phyloP scores from a whole-genome alignment of 2,113 vertebrate species.

The Chionomys nivalis region DNA sequence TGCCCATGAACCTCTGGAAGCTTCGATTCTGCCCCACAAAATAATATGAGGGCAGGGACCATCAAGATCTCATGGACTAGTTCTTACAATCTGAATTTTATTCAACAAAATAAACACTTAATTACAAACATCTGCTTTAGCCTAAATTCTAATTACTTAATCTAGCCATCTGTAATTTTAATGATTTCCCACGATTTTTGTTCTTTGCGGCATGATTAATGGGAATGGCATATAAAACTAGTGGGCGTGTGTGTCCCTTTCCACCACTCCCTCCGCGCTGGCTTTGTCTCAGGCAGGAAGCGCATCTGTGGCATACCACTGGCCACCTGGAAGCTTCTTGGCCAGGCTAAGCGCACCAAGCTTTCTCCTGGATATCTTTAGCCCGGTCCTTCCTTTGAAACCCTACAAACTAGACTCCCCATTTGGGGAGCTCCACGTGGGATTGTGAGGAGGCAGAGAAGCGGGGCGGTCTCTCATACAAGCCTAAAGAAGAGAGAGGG shows the following conservation, averaged over 20 bases:
- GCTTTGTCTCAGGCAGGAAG: slow-evolving; percentile 37
- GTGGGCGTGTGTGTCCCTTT: slow-evolving; percentile 62
- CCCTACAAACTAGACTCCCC: neutral
- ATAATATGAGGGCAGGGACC: slow-evolving; percentile 73
- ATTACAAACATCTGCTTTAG: slow-evolving; percentile 90
- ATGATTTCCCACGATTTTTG: slow-evolving; percentile 85
- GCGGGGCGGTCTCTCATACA: neutral
- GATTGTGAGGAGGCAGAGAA: neutral
- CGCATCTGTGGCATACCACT: neutral
- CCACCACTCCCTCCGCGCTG: neutral
- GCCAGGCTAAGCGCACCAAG: neutral
- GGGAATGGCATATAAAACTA: slow-evolving; percentile 74
- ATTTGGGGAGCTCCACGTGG: neutral
- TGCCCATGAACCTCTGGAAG: slow-evolving; percentile 53
- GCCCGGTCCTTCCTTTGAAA: neutral
- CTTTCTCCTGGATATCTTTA: neutral
- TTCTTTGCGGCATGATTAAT: slow-evolving; percentile 86
- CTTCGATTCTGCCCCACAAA: slow-evolving; percentile 75
- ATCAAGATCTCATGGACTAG: slow-evolving; percentile 80
- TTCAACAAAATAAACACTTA: slow-evolving; percentile 89
- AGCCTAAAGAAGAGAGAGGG: neutral
- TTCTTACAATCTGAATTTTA: slow-evolving; percentile 87
- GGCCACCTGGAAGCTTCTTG: slow-evolving; percentile 72
- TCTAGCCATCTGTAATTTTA: slow-evolving; percentile 89
- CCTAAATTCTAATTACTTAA: slow-evolving; percentile 89